Base-by-base conservation (phyloP, 2,113 vertebrate genomes). In the Symphodus melops region DNA sequence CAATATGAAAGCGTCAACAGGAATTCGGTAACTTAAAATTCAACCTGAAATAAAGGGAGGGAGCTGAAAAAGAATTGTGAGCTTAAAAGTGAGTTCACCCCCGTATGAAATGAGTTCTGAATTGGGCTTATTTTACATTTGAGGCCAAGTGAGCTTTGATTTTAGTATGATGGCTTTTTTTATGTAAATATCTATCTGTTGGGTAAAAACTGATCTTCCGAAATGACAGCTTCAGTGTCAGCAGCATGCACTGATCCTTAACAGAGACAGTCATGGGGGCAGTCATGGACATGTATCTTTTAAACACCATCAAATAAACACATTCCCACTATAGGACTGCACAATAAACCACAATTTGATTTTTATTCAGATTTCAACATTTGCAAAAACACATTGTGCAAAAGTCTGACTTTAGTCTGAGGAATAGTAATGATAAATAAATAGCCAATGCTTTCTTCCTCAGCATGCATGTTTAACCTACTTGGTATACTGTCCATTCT, bases 71-170 rank as follows among this genome's bases (percentile, higher is more conserved):
- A 77, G 11, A 85, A 83, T 82, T 77, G 79, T 69, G 72, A 82
- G 72, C 79, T 68, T 73, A 67, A 88, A 86, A 91, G 79, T 74
- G 83, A 84, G 82, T 90, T 92, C 78, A 89, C 56, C 78, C 41
- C 75, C 58, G 68, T 82, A 83, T 89, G 77, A 90, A 90, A 91
- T 88, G 79, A 81, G 55, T 72, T 88, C 41, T 65, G 83, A 85
- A 81, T 82, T 81, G 70, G 78, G 74, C 83, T 88, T 75, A 76
- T 88, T 79, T 61, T 85, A 85, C 75, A 60, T 87, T 70, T 81
- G 60, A 41, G 84, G 68, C 37, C 33, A 56, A 51, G 42, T 8
- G 36, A 49, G 64, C 62, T 86, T 72, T 79, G 60, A 68, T 79
- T 60, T 72, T 25, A 67, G 67, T 57, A 54, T 41, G 20, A 51